These are phyloP conservation scores for Euclidia mi DNA, from an alignment of 2,888 invertebrate genomes.

Conservation along the genomic window DNA sequence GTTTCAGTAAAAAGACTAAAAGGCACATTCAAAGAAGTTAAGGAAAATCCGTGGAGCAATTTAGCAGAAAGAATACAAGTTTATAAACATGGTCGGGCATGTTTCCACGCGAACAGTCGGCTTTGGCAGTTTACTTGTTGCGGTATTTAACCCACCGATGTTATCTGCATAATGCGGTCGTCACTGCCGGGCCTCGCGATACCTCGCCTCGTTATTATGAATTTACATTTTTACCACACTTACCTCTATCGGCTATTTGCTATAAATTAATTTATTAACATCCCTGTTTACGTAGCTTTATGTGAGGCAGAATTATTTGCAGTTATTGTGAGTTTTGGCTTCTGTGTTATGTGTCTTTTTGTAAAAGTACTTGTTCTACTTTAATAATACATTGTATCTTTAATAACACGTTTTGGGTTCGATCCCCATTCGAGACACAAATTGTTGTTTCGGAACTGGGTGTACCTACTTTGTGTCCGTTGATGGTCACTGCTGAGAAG, in stretches of 20 bases:
- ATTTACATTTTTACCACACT: constrained; percentile 82
- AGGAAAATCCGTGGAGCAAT: constrained; percentile 31
- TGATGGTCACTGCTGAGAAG: too few relatives aligned
- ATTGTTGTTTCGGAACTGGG: too few relatives aligned
- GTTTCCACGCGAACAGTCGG: constrained; percentile 66
- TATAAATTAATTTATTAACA: constrained; percentile 68
- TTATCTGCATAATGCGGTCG: constrained; percentile 87
- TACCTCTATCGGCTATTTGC: constrained; percentile 71
- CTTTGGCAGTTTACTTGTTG: constrained; percentile 85
- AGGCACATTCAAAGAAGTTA: too few relatives aligned
- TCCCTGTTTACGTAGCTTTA: constrained; percentile 17
- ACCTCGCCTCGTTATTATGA: constrained; percentile 80
- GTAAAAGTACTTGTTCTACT: too few relatives aligned
- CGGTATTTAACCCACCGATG: constrained; percentile 83
- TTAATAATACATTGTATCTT: too few relatives aligned
- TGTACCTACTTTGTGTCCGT: too few relatives aligned
- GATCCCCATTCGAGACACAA: too few relatives aligned
- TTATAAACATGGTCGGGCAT: constrained; percentile 40
- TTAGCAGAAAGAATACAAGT: constrained; percentile 38
- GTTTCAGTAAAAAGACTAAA: too few relatives aligned
- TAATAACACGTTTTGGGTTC: too few relatives aligned
- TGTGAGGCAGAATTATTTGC: constrained; percentile 19
- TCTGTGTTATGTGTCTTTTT: too few relatives aligned
- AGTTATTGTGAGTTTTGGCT: neutral
- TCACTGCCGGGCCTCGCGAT: constrained; percentile 74